Conservation (phyloP, 35 echinoderm and acorn worm genomes). For the Lytechinus variegatus region DNA sequence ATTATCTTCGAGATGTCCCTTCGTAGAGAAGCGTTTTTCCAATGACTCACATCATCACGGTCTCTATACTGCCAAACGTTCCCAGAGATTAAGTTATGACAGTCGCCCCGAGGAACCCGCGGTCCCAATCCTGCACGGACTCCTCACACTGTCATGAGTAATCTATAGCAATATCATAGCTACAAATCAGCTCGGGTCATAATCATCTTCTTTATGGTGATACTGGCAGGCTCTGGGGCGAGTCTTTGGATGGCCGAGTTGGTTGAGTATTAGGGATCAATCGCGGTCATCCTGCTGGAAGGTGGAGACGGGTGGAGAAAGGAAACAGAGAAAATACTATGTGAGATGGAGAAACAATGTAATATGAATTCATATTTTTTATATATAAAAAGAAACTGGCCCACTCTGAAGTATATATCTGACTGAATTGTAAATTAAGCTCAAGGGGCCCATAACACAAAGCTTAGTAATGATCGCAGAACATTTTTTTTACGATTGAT, state of each 20-base stretch:
- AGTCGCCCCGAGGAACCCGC: background rate
- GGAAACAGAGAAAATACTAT: background rate
- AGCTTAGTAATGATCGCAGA: no score
- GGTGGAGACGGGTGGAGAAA: background rate
- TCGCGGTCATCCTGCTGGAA: background rate
- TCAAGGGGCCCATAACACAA: no score
- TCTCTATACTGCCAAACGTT: background rate
- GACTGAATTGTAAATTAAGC: no score
- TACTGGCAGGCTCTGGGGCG: background rate
- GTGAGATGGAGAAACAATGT: background rate
- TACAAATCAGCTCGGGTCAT: background rate
- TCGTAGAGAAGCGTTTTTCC: background rate
- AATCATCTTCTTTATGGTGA: background rate
- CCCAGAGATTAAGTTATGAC: slow-evolving; percentile 12
- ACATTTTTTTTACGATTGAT: no score
- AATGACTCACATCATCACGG: background rate
- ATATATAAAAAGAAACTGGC: no score
- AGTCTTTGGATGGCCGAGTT: background rate
- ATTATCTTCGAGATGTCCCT: background rate
- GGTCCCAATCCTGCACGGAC: background rate
- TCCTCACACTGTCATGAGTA: background rate
- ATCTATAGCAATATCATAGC: slow-evolving; percentile 13
- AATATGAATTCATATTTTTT: no score
- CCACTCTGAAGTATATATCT: no score
- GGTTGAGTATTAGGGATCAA: background rate